Evolutionary conservation across 1,140 invertebrate genomes (phyloP).

Genomic region (Sitobion miscanthi): DNA sequence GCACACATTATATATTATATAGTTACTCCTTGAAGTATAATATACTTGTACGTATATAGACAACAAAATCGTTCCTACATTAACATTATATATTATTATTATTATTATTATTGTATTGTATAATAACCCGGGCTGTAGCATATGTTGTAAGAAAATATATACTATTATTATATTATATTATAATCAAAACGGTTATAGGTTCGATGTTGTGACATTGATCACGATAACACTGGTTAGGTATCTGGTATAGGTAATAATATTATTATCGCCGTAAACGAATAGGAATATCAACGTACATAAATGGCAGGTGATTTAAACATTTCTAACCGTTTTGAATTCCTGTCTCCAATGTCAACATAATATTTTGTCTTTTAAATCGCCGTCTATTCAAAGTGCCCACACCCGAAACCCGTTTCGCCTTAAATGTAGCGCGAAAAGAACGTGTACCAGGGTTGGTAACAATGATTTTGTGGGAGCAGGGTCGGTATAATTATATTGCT

Average conservation of each 20-base stretch:
- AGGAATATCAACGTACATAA: background rate
- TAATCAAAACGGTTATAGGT: background rate
- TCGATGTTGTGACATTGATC: background rate
- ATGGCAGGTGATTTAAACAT: background rate
- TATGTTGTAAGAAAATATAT: background rate
- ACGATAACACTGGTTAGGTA: background rate
- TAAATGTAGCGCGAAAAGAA: background rate
- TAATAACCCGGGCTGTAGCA: background rate
- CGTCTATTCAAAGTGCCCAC: background rate
- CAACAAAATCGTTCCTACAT: background rate
- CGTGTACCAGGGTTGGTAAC: background rate
- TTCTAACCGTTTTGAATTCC: background rate
- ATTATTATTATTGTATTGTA: conserved; percentile 2
- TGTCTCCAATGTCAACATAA: background rate
- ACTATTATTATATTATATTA: background rate
- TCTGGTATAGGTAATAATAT: background rate
- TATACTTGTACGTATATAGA: background rate
- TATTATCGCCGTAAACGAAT: background rate
- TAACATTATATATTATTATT: background rate
- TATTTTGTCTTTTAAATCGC: background rate
- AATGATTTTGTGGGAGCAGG: background rate
- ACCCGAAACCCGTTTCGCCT: background rate
- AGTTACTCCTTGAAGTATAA: background rate
- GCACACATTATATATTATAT: background rate
- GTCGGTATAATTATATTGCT: background rate